Percentiles rank a stretch among this genome's conserved stretches.
Conservation (phyloP, 2,797 vertebrate species). For the Karalla daura region DNA sequence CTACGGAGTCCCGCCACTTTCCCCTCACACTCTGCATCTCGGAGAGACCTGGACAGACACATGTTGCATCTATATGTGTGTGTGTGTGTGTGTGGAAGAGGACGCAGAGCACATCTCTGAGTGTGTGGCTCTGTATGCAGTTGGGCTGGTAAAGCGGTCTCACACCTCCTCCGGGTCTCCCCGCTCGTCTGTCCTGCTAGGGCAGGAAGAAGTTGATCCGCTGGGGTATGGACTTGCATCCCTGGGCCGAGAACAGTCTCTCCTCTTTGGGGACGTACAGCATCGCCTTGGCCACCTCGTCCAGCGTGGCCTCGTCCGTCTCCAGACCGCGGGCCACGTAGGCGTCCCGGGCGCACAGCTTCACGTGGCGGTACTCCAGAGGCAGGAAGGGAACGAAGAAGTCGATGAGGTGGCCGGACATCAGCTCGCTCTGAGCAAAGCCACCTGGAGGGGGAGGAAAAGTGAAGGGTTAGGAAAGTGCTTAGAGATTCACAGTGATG, state of each 20-base stretch:
- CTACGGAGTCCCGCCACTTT: slow-evolving; percentile 22
- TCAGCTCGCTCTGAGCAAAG: slow-evolving; percentile 88
- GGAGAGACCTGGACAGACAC: slow-evolving; percentile 59
- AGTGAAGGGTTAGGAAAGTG: neutral
- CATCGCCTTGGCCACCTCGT: slow-evolving; percentile 91
- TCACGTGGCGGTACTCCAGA: slow-evolving; percentile 91
- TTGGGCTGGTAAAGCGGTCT: slow-evolving; percentile 52
- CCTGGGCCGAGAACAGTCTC: slow-evolving; percentile 93
- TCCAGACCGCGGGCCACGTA: slow-evolving; percentile 86
- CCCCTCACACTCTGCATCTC: slow-evolving; percentile 37
- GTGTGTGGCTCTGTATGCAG: slow-evolving; percentile 53
- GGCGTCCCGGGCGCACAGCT: slow-evolving; percentile 89
- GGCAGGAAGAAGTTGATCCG: slow-evolving; percentile 93
- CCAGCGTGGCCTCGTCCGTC: slow-evolving; percentile 85
- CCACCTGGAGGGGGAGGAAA: slow-evolving; percentile 75
- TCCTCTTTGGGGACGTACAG: slow-evolving; percentile 93
- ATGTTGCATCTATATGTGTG: slow-evolving; percentile 36
- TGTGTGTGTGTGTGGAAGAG: slow-evolving; percentile 22
- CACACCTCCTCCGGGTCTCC: slow-evolving; percentile 46
- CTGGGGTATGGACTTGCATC: slow-evolving; percentile 96
- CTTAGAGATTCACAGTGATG: neutral
- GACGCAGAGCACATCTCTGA: slow-evolving; percentile 35
- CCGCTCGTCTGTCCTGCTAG: slow-evolving; percentile 67
- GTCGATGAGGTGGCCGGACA: slow-evolving; percentile 90
- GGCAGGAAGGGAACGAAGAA: slow-evolving; percentile 94